A percentile compares a stretch with the other conserved stretches of the same genome.
Conservation (phyloP, 2,113 vertebrate genomes). For the Catharus bicknelli region DNA sequence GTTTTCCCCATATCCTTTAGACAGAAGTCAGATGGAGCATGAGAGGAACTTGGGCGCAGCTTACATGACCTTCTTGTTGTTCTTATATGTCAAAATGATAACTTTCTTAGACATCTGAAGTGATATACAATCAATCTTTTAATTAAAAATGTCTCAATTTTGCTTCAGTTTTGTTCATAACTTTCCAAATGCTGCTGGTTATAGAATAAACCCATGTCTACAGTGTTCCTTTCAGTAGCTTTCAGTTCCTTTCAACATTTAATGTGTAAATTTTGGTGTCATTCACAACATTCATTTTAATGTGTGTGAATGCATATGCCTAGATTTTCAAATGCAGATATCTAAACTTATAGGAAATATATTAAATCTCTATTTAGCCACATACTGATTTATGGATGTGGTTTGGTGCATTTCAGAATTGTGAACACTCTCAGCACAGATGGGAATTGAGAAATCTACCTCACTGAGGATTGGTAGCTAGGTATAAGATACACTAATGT, state of each 20-base stretch:
- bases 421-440: not conserved
- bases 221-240: not conserved
- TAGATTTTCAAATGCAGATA: not conserved
- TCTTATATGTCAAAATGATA: not conserved
- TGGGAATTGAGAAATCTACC: not conserved
- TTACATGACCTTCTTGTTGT: not conserved
- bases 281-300: not conserved
- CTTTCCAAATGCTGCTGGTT: not conserved
- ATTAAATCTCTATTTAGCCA: not conserved
- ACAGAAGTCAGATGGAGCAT: not conserved
- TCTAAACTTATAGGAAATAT: not conserved
- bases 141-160: not conserved
- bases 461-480: not conserved
- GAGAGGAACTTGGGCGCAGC: not conserved
- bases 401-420: not conserved
- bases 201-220: not conserved
- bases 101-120: not conserved
- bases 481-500: not conserved
- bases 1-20: accelerated
- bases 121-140: not conserved
- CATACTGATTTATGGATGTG: not conserved
- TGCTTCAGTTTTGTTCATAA: not conserved
- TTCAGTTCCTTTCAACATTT: not conserved
- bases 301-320: not conserved
- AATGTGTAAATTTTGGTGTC: not conserved